A percentile compares a stretch with the other conserved stretches of the same genome.
Evolutionary conservation across 2,888 invertebrate species (phyloP).

Genomic region (Leucoma salicis): DNA sequence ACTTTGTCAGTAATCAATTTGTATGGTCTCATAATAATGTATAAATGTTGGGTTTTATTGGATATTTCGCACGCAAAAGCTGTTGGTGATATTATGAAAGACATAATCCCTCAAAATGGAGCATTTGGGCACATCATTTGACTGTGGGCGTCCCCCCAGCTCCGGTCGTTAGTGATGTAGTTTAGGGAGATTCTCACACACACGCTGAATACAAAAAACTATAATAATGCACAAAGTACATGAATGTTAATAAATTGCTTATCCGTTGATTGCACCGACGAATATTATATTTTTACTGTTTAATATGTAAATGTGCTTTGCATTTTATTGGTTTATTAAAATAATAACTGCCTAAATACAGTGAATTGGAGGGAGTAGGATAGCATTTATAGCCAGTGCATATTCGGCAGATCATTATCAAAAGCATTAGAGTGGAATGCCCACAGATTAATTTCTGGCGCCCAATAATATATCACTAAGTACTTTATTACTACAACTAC

Average conservation of each 20-base stretch:
- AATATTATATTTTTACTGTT: too few relatives aligned
- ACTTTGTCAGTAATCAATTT: too few relatives aligned
- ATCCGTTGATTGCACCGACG: not conserved
- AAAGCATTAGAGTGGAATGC: too few relatives aligned
- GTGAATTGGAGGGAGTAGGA: too few relatives aligned
- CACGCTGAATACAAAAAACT: slow-evolving; percentile 24
- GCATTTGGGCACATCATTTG: slow-evolving; percentile 21
- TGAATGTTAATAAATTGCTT: slow-evolving; percentile 15
- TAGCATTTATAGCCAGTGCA: too few relatives aligned
- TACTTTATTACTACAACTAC: too few relatives aligned
- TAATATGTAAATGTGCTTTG: too few relatives aligned
- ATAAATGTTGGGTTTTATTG: not conserved
- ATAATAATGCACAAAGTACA: not conserved
- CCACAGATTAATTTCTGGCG: too few relatives aligned
- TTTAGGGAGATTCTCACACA: slow-evolving; percentile 19
- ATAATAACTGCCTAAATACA: too few relatives aligned
- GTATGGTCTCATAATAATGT: not conserved
- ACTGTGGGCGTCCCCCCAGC: slow-evolving; percentile 17
- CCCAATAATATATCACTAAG: too few relatives aligned
- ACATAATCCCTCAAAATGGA: slow-evolving; percentile 31
- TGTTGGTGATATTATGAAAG: slow-evolving; percentile 13
- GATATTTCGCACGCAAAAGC: not conserved
- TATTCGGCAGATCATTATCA: too few relatives aligned
- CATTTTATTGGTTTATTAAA: too few relatives aligned
- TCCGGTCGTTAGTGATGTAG: slow-evolving; percentile 20